Base-by-base conservation (phyloP, 37 sponge, comb jelly and placozoan genomes). In the Cladorhizidae sp. region DNA sequence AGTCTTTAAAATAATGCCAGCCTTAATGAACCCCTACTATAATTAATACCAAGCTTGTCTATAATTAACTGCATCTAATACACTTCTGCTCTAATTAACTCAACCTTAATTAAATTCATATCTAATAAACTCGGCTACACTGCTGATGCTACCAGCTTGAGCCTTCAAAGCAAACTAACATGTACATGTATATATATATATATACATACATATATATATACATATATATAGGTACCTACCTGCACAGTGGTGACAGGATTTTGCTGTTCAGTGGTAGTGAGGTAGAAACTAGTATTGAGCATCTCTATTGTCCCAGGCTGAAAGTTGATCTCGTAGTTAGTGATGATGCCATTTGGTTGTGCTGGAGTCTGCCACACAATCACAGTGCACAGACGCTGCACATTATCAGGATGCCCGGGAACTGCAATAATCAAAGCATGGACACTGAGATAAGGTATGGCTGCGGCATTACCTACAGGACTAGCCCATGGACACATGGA, bases 311-410 rank as follows among this genome's bases (percentile, higher is more conserved):
- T 21, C 23, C 59, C 59, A 58, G 59, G 59, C 23, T 21, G 26
- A 14, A 58, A 58, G 2, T 14, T 21, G 14, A 58, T 6, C 20
- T 58, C 59, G 43, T 86, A 90, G n/a, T 26, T 29, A n/a, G 69
- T 38, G 15, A 90, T 54, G 11, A 86, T 79, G 1, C 91, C 91
- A 75, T 90, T 90, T 20, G 83, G 91, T 52, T 87, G 25, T 26
- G 71, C 22, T 51, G 91, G 91, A 9, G 63, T 51, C 35, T 50
- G n/a, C 91, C 91, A 90, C 59, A 58, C 59, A 3, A 58, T 14
- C 26, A 58, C 59, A 58, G 59, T 25, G 26, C 59, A 58, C 26
- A 58, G 26, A 5, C 3, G 59, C 26, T 58, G 59, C 59, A 58
- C 26, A 25, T 58, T 14, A 2, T 18, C 3, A 18, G 59, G 59